Percentiles rank a stretch among this genome's conserved stretches.
These are phyloP conservation scores for Cyclophora punctaria DNA, from an alignment of 2,888 invertebrate genomes.

Conservation along the genomic window DNA sequence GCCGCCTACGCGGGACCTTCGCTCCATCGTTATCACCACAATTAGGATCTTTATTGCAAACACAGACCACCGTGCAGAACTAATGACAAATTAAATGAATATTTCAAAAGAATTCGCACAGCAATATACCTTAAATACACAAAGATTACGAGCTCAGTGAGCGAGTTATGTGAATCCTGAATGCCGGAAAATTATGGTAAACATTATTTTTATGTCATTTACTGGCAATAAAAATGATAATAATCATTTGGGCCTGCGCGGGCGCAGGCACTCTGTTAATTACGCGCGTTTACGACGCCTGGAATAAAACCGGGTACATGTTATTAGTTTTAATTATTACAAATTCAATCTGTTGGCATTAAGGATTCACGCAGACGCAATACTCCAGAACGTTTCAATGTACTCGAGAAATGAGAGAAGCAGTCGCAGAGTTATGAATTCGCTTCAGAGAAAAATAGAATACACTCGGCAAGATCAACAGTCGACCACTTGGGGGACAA, in stretches of 20 bases:
- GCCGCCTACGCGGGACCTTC: too few relatives aligned
- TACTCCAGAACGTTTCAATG: conserved; percentile 28
- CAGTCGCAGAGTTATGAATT: not conserved
- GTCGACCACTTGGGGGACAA: too few relatives aligned
- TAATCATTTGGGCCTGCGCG: conserved; percentile 38
- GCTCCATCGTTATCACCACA: too few relatives aligned
- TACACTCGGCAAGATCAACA: too few relatives aligned
- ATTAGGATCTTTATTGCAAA: too few relatives aligned
- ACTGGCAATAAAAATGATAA: conserved; percentile 37
- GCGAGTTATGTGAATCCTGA: conserved; percentile 69
- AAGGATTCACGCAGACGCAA: conserved; percentile 72
- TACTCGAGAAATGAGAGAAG: too few relatives aligned
- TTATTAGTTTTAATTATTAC: conserved; percentile 10
- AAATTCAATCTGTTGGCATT: conserved; percentile 40
- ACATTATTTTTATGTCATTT: conserved; percentile 45
- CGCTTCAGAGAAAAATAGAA: not conserved
- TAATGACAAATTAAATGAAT: too few relatives aligned
- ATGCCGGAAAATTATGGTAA: conserved; percentile 53
- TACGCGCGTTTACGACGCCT: conserved; percentile 33
- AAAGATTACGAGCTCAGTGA: conserved; percentile 35
- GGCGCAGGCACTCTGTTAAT: conserved; percentile 34
- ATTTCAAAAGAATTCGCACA: conserved; percentile 42
- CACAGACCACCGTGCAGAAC: too few relatives aligned
- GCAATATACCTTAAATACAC: conserved; percentile 29
- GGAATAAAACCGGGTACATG: conserved; percentile 20